phyloP scores from a whole-genome alignment of 2,797 vertebrate genomes.

The Stomatorhinus walkeri region DNA sequence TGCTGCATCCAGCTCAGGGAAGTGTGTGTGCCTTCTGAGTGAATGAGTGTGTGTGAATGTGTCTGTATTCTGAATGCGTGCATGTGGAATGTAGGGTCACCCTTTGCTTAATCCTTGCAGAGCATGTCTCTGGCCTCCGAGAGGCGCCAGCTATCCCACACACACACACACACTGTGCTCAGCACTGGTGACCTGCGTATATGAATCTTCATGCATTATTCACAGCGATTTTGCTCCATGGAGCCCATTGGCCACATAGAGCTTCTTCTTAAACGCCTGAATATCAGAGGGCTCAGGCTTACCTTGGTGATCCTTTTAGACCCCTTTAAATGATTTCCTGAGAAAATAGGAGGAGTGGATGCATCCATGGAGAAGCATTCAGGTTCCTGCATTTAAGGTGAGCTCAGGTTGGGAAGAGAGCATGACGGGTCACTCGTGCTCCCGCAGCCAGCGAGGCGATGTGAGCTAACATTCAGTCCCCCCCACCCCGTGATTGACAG shows the following conservation, averaged over 20 bases:
- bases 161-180: slow-evolving; percentile 10
- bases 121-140: background rate
- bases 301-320: background rate
- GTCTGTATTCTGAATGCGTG: background rate
- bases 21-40: background rate
- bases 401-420: background rate
- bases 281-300: slow-evolving; percentile 22
- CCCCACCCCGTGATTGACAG: background rate
- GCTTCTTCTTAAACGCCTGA: slow-evolving; percentile 38
- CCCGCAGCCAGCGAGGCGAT: background rate
- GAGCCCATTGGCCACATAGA: slow-evolving; percentile 34
- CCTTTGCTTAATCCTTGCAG: background rate
- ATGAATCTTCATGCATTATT: slow-evolving; percentile 41
- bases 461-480: background rate
- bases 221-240: slow-evolving; percentile 34
- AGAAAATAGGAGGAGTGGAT: background rate
- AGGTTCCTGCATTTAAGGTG: background rate
- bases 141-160: background rate
- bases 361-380: background rate
- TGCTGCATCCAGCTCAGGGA: background rate
- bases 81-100: background rate
- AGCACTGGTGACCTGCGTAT: background rate
- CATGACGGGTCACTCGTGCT: background rate
- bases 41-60: background rate
- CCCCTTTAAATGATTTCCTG: background rate